Evolutionary conservation across 2,113 vertebrate species (phyloP), one percentile per base, ranked within the genome.

Genomic region (Burhinus oedicnemus): DNA sequence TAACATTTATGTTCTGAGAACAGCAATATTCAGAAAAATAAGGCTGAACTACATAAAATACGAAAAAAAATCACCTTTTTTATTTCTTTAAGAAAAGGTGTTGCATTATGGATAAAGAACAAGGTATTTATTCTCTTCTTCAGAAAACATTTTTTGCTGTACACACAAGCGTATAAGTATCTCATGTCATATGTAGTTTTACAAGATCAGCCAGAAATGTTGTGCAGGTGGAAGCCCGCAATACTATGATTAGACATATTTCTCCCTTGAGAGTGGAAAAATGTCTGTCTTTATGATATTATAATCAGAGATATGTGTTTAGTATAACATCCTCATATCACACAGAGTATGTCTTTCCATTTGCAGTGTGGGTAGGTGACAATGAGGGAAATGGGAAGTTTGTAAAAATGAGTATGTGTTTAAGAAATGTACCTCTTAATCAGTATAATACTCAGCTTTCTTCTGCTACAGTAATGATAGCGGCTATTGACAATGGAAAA

Each of bases 401-500:
- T 74, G 38, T 66, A 3, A 27, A 85, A 91, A 90, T 64, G 9
- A 57, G 23, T 30, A 42, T 16, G 2, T 26, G 38, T 83, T 65
- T 65, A 64, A 58, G 11, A 86, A 77, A n/a, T 6, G 14, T 87
- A 32, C 6, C 5, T 76, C 13, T 75, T 77, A 57, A 75, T 89
- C 27, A 38, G 70, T 58, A 45, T 25, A 3, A 78, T 79, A 71
- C 52, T 47, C 32, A 34, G 29, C 66, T 36, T 90, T 96, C 23
- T 77, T 91, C 54, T 87, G 32, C 12, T 86, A 62, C 27, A 74
- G 51, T 83, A 75, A 66, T 76, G 34, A 45, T 42, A 91, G 55
- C 70, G 57, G 17, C 27, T 86, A 44, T 72, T 95, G 26, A 75
- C 87, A 55, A 42, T 86, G 44, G 80, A 91, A 89, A 93, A 55